Evolutionary conservation across 53 echinoderm and acorn worm species (phyloP).

Genomic region (Glandiceps talaboti): DNA sequence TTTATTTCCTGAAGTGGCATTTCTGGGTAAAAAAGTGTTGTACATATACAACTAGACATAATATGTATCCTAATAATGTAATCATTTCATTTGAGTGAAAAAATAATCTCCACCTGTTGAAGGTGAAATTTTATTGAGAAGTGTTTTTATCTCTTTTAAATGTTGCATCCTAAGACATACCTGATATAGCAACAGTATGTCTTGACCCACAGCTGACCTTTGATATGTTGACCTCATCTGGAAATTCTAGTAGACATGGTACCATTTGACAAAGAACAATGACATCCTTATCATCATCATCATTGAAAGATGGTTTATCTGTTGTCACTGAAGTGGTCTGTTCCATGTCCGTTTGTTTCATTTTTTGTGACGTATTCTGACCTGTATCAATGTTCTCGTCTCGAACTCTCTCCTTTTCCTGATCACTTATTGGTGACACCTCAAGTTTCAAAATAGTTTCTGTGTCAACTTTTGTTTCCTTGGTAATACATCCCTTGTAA

Average conservation of each 20-base stretch:
- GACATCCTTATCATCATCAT: not conserved
- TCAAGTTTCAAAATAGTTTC: too few relatives aligned
- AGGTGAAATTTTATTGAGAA: too few relatives aligned
- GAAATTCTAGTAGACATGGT: slow-evolving; percentile 59
- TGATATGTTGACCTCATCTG: slow-evolving; percentile 41
- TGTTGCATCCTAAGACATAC: too few relatives aligned
- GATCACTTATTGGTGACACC: not conserved
- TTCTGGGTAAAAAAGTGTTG: too few relatives aligned
- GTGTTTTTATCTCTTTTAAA: too few relatives aligned
- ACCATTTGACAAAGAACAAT: slow-evolving; percentile 32
- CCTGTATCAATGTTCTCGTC: not conserved
- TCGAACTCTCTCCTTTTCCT: not conserved
- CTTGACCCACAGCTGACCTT: slow-evolving; percentile 91
- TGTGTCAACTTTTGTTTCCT: not conserved
- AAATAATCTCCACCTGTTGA: too few relatives aligned
- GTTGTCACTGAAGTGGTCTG: not conserved
- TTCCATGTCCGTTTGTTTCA: not conserved
- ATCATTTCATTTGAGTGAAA: too few relatives aligned
- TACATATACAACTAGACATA: too few relatives aligned
- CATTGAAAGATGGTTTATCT: too few relatives aligned
- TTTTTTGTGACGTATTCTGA: not conserved
- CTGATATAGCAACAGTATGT: slow-evolving; percentile 72
- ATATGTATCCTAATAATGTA: too few relatives aligned
- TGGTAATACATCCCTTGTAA: not conserved
- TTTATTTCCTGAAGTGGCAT: too few relatives aligned